phyloP scores from a whole-genome alignment of 2,113 vertebrate species.

The Oncorhynchus kisutch region DNA sequence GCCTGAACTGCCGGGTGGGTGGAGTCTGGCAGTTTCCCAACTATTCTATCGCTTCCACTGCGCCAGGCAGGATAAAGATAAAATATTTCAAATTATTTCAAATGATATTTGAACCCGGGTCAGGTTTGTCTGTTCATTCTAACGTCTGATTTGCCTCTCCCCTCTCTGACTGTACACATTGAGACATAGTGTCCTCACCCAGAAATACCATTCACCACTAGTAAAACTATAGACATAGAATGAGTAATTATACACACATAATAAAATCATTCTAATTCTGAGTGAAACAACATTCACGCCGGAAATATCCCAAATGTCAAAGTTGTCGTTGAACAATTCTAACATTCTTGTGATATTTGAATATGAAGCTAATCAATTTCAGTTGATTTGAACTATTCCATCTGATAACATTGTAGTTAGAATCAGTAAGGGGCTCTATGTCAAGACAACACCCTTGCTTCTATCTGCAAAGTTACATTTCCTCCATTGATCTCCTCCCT shows the following conservation, averaged over 20 bases:
- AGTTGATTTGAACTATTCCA: neutral
- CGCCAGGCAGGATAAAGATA: too few relatives aligned
- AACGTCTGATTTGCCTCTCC: constrained; percentile 32
- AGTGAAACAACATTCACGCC: constrained; percentile 8
- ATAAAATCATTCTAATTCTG: too few relatives aligned
- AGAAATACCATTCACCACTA: constrained; percentile 31
- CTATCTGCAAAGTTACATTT: too few relatives aligned
- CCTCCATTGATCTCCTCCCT: neutral
- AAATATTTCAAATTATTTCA: too few relatives aligned
- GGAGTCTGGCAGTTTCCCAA: too few relatives aligned
- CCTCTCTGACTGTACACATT: constrained; percentile 39
- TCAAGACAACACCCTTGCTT: too few relatives aligned
- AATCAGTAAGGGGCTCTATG: neutral
- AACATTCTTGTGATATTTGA: constrained; percentile 27
- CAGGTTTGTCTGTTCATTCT: too few relatives aligned
- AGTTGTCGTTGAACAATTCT: constrained; percentile 8
- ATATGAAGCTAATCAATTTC: constrained; percentile 3
- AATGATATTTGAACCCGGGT: too few relatives aligned
- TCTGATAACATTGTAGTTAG: neutral
- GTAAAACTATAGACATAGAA: constrained; percentile 8
- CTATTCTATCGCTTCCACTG: too few relatives aligned
- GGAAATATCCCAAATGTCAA: constrained; percentile 32
- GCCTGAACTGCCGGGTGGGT: too few relatives aligned
- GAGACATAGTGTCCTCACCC: constrained; percentile 33
- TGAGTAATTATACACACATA: too few relatives aligned